Conservation (phyloP, 2,113 vertebrate species). For the Vicugna pacos region DNA sequence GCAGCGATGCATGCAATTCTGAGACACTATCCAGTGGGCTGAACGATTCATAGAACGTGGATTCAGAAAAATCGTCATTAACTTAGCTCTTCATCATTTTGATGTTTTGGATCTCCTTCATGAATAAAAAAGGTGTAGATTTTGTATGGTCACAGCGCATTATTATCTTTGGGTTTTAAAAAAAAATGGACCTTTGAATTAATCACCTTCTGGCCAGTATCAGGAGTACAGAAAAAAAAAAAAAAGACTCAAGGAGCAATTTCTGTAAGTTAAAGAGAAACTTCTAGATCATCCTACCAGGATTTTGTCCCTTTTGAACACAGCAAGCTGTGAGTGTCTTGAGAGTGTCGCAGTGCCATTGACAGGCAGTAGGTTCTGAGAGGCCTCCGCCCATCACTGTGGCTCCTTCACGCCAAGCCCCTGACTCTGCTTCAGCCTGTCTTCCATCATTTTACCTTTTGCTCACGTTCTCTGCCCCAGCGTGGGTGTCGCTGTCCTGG, state of each 20-base stretch:
- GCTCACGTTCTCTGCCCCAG: not conserved
- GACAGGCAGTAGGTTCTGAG: too few relatives aligned
- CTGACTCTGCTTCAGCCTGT: not conserved
- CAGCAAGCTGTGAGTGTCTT: not conserved
- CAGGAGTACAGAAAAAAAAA: not conserved
- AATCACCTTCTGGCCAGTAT: not conserved
- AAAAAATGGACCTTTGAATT: not conserved
- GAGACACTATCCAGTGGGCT: not conserved
- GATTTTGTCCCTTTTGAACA: not conserved
- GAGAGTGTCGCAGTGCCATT: not conserved
- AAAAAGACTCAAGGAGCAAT: not conserved
- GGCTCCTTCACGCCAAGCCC: too few relatives aligned
- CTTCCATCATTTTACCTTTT: not conserved
- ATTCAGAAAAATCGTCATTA: not conserved
- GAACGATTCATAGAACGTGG: not conserved
- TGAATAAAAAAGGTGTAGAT: not conserved
- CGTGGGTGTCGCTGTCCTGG: not conserved
- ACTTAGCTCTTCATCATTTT: not conserved
- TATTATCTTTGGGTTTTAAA: not conserved
- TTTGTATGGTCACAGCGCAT: constrained; percentile 34
- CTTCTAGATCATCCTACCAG: not conserved
- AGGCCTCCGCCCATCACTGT: not conserved
- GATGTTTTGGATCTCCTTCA: not conserved
- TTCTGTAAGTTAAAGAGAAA: not conserved
- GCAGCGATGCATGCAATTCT: not conserved